Evolutionary conservation across 2,888 invertebrate genomes (phyloP), one percentile per base, ranked within the genome.

Genomic region (Eledone cirrhosa): DNA sequence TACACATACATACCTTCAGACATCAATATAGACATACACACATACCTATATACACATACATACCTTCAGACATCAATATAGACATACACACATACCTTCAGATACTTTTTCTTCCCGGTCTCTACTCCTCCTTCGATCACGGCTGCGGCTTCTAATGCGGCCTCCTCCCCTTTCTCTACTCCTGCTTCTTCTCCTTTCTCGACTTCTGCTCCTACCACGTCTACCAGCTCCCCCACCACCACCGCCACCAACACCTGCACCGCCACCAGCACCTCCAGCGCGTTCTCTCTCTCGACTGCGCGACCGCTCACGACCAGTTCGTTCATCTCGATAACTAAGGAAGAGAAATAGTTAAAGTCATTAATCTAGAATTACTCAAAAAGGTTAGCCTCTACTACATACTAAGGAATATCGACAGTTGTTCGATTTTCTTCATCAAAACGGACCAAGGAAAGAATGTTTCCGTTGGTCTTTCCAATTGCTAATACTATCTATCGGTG

Each of bases 131-230:
- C 48, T 77, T 33, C 80, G 78, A 69, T 79, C 65, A 59, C 80
- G 59, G 27, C 80, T 78, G 75, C 72, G 63, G 48, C 78, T 79
- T 16, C 78, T 76, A 27, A 77, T 76, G n/a, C 81, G 69, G 16
- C 77, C 79, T 41, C 80, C 75, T 41, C 80, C 27, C 63, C 79
- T 80, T 63, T 78, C 33, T 33, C 72, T 53, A 14, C 69, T 63
- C 75, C 93, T 92, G 84, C 94, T 93, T 13, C 86, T 82, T 3
- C 86, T 81, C 53, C 83, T 81, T 24, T 82, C 79, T 31, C 82
- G 77, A 22, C 82, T 79, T 53, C 82, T 77, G 75, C 83, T 80
- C n/a, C 83, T 33, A 16, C 78, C 79, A 78, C 92, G 91, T 19
- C 90, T 53, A 14, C 82, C 74, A 31, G 81, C 78, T 78, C 92